Evolutionary conservation across 2,888 invertebrate genomes (phyloP).

Genomic region (Orthosia gothica): DNA sequence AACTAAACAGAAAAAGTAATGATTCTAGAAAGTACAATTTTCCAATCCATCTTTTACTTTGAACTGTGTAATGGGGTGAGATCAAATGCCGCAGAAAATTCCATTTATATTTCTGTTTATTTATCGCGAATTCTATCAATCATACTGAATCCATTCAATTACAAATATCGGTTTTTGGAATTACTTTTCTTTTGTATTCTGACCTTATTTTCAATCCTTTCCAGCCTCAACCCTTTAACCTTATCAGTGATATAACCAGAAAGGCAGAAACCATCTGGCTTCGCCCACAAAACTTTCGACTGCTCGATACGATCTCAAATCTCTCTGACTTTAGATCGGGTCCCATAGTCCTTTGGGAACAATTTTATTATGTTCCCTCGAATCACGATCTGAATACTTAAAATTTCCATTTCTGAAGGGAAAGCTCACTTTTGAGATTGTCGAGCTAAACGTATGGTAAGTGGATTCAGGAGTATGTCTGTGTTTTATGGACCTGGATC

Average conservation of each 20-base stretch:
- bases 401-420: slow-evolving; percentile 51
- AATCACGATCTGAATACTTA: slow-evolving; percentile 47
- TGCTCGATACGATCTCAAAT: slow-evolving; percentile 33
- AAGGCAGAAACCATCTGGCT: slow-evolving; percentile 13
- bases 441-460: slow-evolving; percentile 52
- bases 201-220: neutral
- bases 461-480: slow-evolving; percentile 49
- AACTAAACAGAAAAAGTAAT: neutral
- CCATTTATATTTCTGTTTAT: slow-evolving; percentile 37
- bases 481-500: slow-evolving; percentile 48
- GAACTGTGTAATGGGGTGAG: neutral
- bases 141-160: slow-evolving; percentile 20
- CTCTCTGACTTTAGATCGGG: neutral
- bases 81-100: slow-evolving; percentile 7
- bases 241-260: slow-evolving; percentile 7
- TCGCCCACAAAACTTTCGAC: slow-evolving; percentile 12
- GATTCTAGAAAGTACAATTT: neutral
- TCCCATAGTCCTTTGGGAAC: slow-evolving; percentile 42
- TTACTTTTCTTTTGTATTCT: slow-evolving; percentile 1
- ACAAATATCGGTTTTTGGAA: slow-evolving; percentile 1
- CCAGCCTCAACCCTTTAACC: neutral
- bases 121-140: slow-evolving; percentile 16
- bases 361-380: slow-evolving; percentile 43
- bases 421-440: slow-evolving; percentile 24
- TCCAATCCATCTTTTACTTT: neutral